phyloP scores from a whole-genome alignment of 37 sponge, comb jelly and placozoan genomes.

The Tethya wilhelma region DNA sequence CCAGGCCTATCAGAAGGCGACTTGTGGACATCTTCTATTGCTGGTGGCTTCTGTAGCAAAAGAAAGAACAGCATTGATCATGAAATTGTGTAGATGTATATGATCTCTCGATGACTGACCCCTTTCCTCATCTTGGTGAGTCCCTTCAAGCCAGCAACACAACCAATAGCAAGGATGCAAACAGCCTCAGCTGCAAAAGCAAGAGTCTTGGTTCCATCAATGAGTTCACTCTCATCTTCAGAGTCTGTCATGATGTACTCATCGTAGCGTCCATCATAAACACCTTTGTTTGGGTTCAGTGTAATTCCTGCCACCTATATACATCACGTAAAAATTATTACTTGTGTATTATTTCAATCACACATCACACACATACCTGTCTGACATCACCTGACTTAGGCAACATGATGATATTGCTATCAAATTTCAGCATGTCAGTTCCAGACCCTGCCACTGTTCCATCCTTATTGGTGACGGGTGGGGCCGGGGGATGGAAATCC shows the following conservation, averaged over 20 bases:
- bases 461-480: conserved; percentile 37
- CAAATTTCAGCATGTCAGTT: conserved; percentile 28
- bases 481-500: conserved; percentile 59
- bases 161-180: conserved; percentile 48
- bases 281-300: conserved; percentile 35
- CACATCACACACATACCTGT: conserved; percentile 21
- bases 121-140: conserved; percentile 32
- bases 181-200: conserved; percentile 58
- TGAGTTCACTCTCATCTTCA: conserved; percentile 51
- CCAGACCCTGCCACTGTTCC: neutral
- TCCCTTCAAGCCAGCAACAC: conserved; percentile 58
- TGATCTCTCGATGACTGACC: conserved; percentile 10
- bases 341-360: too few relatives aligned
- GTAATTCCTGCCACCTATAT: too few relatives aligned
- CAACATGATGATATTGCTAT: conserved; percentile 67
- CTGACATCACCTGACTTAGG: conserved; percentile 12
- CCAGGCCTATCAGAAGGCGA: conserved; percentile 16
- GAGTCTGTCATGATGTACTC: conserved; percentile 65
- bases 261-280: conserved; percentile 69
- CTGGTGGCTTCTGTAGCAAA: neutral
- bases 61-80: neutral
- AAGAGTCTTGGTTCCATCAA: conserved; percentile 41
- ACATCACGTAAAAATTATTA: too few relatives aligned
- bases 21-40: neutral
- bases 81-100: neutral